These are phyloP conservation scores for Xenopus tropicalis DNA, from an alignment of 2,113 vertebrate genomes.

Conservation along the genomic window DNA sequence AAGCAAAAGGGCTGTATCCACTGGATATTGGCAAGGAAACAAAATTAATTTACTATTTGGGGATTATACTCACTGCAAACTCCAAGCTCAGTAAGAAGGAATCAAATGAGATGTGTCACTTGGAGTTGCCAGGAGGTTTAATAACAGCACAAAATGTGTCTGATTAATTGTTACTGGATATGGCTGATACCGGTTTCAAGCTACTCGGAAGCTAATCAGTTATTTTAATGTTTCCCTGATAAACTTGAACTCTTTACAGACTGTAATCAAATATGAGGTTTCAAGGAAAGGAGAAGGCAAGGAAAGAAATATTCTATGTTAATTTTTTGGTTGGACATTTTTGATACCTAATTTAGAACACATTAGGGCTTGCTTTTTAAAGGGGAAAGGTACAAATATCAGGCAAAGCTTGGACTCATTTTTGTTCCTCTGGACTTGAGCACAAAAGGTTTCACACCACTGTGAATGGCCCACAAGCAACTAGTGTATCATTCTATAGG, in stretches of 20 bases:
- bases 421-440: too few relatives aligned
- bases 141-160: neutral
- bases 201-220: neutral
- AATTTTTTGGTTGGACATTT: too few relatives aligned
- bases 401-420: too few relatives aligned
- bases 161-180: slow-evolving; percentile 22
- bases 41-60: neutral
- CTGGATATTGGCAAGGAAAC: slow-evolving; percentile 3
- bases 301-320: too few relatives aligned
- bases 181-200: neutral
- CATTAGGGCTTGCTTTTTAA: too few relatives aligned
- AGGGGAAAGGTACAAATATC: too few relatives aligned
- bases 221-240: neutral
- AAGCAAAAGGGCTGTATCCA: too few relatives aligned
- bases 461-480: too few relatives aligned
- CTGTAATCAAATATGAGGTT: neutral
- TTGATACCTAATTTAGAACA: too few relatives aligned
- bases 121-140: slow-evolving; percentile 11
- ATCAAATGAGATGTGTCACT: neutral
- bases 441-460: too few relatives aligned
- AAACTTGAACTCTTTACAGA: neutral
- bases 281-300: too few relatives aligned
- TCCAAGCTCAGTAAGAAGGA: neutral
- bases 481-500: too few relatives aligned
- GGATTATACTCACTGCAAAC: neutral